Percentiles rank a stretch among this genome's conserved stretches.
These are phyloP conservation scores for Malurus leucopterus DNA, from an alignment of 2,797 vertebrate species.

Conservation along the genomic window DNA sequence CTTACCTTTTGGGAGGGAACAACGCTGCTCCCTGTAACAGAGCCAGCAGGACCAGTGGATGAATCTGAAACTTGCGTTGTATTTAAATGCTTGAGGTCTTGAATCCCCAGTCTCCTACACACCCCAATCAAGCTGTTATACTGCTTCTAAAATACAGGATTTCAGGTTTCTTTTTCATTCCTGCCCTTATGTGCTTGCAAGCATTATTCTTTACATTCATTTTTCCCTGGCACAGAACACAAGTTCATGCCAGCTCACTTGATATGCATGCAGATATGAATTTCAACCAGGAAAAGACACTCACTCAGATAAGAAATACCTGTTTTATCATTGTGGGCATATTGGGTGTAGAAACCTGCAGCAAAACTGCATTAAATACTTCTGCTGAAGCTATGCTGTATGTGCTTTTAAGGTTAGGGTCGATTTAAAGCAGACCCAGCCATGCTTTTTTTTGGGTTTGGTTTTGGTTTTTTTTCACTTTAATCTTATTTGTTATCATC, in stretches of 20 bases:
- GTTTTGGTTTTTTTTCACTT: background rate
- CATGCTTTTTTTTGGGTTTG: background rate
- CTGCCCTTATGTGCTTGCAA: background rate
- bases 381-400: background rate
- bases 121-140: background rate
- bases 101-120: background rate
- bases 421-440: background rate
- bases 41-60: background rate
- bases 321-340: background rate
- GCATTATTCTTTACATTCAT: background rate
- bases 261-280: background rate
- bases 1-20: background rate
- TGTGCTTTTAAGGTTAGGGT: background rate
- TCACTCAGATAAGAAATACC: background rate
- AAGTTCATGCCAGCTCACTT: background rate
- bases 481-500: background rate
- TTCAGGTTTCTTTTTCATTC: background rate
- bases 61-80: background rate
- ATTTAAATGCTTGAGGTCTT: background rate
- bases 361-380: background rate
- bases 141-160: background rate
- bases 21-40: background rate
- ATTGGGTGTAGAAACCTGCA: background rate
- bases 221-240: background rate
- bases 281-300: background rate